These are phyloP conservation scores for Dorcus hopei DNA, from an alignment of 2,888 invertebrate species.

Conservation along the genomic window DNA sequence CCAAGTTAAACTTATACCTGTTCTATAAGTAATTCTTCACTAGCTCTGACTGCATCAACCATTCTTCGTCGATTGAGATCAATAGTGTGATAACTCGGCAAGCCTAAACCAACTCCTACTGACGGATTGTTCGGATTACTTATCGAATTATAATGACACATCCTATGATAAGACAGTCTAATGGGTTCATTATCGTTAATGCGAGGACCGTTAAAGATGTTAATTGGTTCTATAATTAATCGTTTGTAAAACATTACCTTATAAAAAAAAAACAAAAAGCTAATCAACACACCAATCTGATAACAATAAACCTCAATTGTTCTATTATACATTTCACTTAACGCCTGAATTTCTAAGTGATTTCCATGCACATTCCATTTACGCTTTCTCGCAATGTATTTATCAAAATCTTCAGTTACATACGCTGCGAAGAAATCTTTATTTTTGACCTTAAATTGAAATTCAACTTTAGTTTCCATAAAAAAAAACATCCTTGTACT, in stretches of 20 bases:
- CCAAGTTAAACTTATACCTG: slow-evolving; percentile 52
- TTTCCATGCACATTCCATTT: slow-evolving; percentile 81
- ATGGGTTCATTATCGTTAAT: slow-evolving; percentile 76
- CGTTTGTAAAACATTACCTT: slow-evolving; percentile 1
- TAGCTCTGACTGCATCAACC: slow-evolving; percentile 71
- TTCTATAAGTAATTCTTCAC: slow-evolving; percentile 77
- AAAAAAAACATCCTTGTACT: slow-evolving; percentile 36
- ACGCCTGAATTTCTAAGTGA: slow-evolving; percentile 87
- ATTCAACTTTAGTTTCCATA: neutral
- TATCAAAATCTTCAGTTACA: slow-evolving; percentile 84
- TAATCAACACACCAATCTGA: slow-evolving; percentile 55
- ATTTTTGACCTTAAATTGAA: slow-evolving; percentile 66
- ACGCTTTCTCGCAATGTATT: slow-evolving; percentile 78
- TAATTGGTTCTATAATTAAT: slow-evolving; percentile 69
- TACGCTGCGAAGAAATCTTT: slow-evolving; percentile 84
- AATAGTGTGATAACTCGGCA: slow-evolving; percentile 72
- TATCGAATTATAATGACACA: slow-evolving; percentile 85
- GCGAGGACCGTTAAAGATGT: slow-evolving; percentile 77
- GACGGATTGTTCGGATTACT: slow-evolving; percentile 79
- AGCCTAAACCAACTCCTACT: slow-evolving; percentile 79
- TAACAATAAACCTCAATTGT: slow-evolving; percentile 85
- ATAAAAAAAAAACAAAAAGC: neutral
- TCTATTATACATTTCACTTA: slow-evolving; percentile 85
- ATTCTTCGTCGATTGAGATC: slow-evolving; percentile 68
- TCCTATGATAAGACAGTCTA: slow-evolving; percentile 80